Evolutionary conservation across 2,113 vertebrate genomes (phyloP).

Genomic region (Irena cyanogastra): DNA sequence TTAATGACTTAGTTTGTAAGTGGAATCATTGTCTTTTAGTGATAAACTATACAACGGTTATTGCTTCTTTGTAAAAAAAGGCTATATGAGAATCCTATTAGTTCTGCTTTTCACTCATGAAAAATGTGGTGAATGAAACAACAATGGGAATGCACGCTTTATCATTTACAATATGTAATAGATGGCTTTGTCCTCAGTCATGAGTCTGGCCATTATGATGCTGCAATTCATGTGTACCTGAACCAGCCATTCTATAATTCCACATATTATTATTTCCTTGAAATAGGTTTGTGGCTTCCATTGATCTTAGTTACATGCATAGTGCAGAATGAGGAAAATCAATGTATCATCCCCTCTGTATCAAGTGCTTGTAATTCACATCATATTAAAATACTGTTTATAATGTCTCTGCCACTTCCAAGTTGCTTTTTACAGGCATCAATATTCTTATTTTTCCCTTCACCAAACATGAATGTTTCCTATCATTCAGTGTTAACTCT

Average conservation of each 20-base stretch:
- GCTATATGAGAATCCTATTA: neutral
- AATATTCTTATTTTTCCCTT: neutral
- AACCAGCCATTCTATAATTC: neutral
- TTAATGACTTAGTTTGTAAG: neutral
- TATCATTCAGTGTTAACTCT: neutral
- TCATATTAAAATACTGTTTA: neutral
- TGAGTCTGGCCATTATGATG: neutral
- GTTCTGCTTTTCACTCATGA: neutral
- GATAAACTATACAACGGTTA: neutral
- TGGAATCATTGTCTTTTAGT: neutral
- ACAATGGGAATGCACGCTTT: neutral
- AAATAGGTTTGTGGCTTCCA: neutral
- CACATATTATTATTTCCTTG: neutral
- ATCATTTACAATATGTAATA: neutral
- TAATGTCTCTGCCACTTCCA: neutral
- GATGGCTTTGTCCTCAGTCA: neutral
- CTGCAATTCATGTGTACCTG: neutral
- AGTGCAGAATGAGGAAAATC: neutral
- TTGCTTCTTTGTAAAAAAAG: neutral
- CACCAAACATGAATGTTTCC: neutral
- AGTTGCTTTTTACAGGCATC: neutral
- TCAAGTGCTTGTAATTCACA: neutral
- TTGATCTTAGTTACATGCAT: neutral
- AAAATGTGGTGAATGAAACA: neutral
- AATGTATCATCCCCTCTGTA: neutral